Percentiles rank a stretch among this genome's conserved stretches.
phyloP scores from a whole-genome alignment of 2,113 vertebrate genomes.

The Pandion haliaetus region DNA sequence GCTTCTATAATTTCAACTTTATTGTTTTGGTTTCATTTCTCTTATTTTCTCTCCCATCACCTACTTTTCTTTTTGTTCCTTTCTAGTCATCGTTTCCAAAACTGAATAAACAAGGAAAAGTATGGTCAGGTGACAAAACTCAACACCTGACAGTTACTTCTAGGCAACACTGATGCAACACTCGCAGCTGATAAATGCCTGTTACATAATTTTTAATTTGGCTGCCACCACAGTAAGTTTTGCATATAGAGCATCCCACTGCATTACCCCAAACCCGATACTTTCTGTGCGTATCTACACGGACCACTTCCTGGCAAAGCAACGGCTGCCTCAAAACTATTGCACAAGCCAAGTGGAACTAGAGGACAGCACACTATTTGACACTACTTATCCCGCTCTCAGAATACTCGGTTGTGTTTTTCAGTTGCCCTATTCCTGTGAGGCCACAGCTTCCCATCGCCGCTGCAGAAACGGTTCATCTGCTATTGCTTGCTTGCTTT shows the following conservation, averaged over 20 bases:
- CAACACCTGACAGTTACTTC: not conserved
- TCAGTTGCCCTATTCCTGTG: not conserved
- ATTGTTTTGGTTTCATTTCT: not conserved
- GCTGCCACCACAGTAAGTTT: not conserved
- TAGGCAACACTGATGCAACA: not conserved
- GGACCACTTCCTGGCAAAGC: not conserved
- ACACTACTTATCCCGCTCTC: not conserved
- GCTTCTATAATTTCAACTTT: not conserved
- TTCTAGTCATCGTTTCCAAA: not conserved
- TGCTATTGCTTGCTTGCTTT: conserved; percentile 20
- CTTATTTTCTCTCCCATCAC: not conserved
- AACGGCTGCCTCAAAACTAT: not conserved
- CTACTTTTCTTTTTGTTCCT: not conserved
- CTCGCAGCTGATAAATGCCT: not conserved
- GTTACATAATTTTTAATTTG: not conserved
- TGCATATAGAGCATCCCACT: not conserved
- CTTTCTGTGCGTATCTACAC: not conserved
- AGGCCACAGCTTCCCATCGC: not conserved
- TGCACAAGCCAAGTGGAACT: not conserved
- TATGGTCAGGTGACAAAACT: not conserved
- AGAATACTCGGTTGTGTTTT: not conserved
- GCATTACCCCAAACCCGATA: not conserved
- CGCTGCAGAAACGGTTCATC: not conserved
- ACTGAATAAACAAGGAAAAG: not conserved
- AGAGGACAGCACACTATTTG: not conserved